phyloP scores from a whole-genome alignment of 2,797 vertebrate species.

The Coilia nasus region DNA sequence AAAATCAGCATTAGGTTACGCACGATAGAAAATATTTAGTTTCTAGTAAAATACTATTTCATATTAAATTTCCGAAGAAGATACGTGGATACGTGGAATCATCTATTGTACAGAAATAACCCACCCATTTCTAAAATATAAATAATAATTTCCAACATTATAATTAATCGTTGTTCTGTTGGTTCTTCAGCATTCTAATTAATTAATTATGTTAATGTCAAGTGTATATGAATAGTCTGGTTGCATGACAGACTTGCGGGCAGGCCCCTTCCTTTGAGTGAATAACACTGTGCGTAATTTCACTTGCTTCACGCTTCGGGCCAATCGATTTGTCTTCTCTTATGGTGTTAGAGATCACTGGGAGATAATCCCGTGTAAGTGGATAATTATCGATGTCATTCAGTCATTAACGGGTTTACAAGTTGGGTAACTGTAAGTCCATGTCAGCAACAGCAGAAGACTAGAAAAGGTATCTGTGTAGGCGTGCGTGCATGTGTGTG shows the following conservation, averaged over 20 bases:
- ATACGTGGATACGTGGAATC: no score
- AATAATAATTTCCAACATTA: no score
- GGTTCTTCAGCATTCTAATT: neutral
- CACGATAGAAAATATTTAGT: no score
- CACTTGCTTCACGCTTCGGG: slow-evolving; percentile 49
- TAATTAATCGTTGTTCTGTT: no score
- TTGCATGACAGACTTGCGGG: neutral
- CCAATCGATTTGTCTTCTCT: slow-evolving; percentile 59
- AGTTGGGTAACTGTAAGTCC: slow-evolving; percentile 27
- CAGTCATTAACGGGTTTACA: slow-evolving; percentile 63
- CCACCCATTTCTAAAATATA: no score
- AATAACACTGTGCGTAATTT: slow-evolving; percentile 40
- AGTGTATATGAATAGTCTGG: neutral
- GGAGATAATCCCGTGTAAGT: slow-evolving; percentile 62
- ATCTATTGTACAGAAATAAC: no score
- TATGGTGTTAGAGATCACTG: slow-evolving; percentile 58
- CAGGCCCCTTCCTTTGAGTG: slow-evolving; percentile 22
- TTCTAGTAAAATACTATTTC: no score
- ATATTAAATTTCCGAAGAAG: no score
- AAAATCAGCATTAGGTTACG: neutral
- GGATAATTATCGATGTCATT: slow-evolving; percentile 62
- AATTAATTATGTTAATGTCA: neutral
- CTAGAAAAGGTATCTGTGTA: slow-evolving; percentile 9
- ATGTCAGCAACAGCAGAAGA: slow-evolving; percentile 38
- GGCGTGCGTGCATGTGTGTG: neutral